Evolutionary conservation across 2,888 invertebrate species (phyloP), one percentile per base, ranked within the genome.

Genomic region (Trichopoda pennipes): DNA sequence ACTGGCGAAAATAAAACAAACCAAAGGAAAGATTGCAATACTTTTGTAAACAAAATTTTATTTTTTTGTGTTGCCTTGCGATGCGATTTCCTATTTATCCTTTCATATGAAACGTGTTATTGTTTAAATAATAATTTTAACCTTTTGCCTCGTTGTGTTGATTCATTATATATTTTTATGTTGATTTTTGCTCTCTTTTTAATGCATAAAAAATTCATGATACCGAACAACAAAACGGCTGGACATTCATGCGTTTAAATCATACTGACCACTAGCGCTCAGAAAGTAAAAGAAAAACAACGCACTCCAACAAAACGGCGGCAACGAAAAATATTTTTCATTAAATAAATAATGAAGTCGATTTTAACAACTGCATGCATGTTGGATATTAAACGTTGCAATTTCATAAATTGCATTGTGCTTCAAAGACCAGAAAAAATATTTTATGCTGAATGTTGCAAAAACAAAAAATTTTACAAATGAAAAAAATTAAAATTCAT

Each of bases 311-410:
- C n/a, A 68, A 19, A 42, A 73, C 53, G 55, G 49, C 12, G 53
- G 49, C 35, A 64, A 35, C 16, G n/a, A 53, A 72, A 58, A 51
- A 72, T 53, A 53, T 70, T 77, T 75, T 81, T 77, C 66, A 77
- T 81, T 81, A 81, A 81, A 81, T 81, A 81, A 77, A 77, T 81
- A 81, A 81, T 81, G 81, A 81, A 81, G 81, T 81, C 69, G 77
- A 81, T 69, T 81, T 72, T 77, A 64, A 53, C 68, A 56, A 69
- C 73, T 44, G 64, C 73, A 55, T 68, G 35, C 44, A 60, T 55
- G 51, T 73, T 23, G 68, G 77, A 77, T 81, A 77, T 81, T 77
- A 74, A 77, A 77, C 73, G 77, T 74, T 73, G 81, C 77, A 81
- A 73, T 81, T 81, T 81, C 81, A 81, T 69, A 81, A 81, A 77